phyloP scores from a whole-genome alignment of 2,888 invertebrate genomes.

The Xanthostigma xanthostigma region DNA sequence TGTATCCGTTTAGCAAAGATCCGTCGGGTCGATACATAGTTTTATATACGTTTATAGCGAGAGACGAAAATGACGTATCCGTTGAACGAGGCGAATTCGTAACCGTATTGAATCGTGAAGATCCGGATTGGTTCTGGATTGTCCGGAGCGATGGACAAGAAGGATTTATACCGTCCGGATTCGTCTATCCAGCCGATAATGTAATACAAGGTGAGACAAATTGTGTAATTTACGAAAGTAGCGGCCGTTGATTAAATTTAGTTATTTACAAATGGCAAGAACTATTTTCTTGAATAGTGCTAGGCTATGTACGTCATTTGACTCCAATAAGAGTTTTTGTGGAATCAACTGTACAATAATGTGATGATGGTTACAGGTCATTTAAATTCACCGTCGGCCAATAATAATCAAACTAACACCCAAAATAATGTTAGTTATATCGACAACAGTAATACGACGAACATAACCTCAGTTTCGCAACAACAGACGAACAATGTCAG shows the following conservation, averaged over 20 bases:
- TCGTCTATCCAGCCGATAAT: slow-evolving; percentile 80
- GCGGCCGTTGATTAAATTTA: too few relatives aligned
- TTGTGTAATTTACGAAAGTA: neutral
- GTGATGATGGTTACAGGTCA: slow-evolving; percentile 23
- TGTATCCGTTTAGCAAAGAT: slow-evolving; percentile 59
- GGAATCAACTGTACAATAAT: neutral
- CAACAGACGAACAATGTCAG: slow-evolving; percentile 10
- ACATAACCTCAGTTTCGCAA: slow-evolving; percentile 15
- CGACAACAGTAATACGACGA: slow-evolving; percentile 12
- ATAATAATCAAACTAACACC: slow-evolving; percentile 18
- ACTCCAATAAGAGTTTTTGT: too few relatives aligned
- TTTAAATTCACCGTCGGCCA: slow-evolving; percentile 25
- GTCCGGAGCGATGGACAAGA: slow-evolving; percentile 83
- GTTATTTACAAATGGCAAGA: too few relatives aligned
- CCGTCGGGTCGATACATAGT: slow-evolving; percentile 85
- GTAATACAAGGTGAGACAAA: slow-evolving; percentile 42
- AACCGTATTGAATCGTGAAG: slow-evolving; percentile 87
- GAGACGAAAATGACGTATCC: slow-evolving; percentile 88
- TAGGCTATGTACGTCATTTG: too few relatives aligned
- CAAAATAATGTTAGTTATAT: slow-evolving; percentile 10
- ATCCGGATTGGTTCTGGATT: slow-evolving; percentile 96
- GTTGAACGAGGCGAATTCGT: slow-evolving; percentile 91
- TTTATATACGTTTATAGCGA: slow-evolving; percentile 80
- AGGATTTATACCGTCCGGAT: slow-evolving; percentile 89
- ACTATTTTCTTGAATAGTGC: too few relatives aligned